These are phyloP conservation scores for Eumeta japonica DNA, from an alignment of 1,140 invertebrate genomes.

Conservation along the genomic window DNA sequence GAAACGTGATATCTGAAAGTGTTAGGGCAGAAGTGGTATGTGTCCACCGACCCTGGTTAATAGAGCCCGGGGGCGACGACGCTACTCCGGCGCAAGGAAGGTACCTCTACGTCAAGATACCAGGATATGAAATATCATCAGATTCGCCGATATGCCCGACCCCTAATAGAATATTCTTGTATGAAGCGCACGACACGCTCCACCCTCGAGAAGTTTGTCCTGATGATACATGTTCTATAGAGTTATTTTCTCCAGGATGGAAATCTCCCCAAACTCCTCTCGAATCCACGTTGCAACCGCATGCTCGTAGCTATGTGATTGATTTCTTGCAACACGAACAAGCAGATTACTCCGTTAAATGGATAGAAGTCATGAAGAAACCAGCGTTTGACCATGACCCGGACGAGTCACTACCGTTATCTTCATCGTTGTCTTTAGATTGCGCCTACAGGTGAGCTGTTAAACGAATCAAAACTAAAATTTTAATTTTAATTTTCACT, in stretches of 20 bases:
- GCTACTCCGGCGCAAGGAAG: conserved; percentile 62
- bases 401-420: conserved; percentile 57
- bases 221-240: conserved; percentile 55
- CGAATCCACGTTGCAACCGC: conserved; percentile 56
- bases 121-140: conserved; percentile 62
- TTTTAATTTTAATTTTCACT: conserved; percentile 4
- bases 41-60: conserved; percentile 74
- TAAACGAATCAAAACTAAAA: too few species aligned
- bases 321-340: conserved; percentile 71
- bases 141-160: conserved; percentile 64
- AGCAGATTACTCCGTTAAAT: conserved; percentile 70
- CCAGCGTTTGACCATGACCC: conserved; percentile 57
- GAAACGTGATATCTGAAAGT: conserved; percentile 53
- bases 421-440: conserved; percentile 63
- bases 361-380: conserved; percentile 77
- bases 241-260: conserved; percentile 76
- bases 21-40: conserved; percentile 59
- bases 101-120: conserved; percentile 70
- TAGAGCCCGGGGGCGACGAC: conserved; percentile 67
- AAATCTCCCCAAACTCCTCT: conserved; percentile 55
- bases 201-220: conserved; percentile 70
- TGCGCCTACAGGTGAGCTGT: conserved; percentile 68
- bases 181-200: conserved; percentile 63
- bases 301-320: conserved; percentile 68
- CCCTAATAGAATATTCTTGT: conserved; percentile 73